Percentiles rank a stretch among this genome's conserved stretches.
Conservation (phyloP, 2,113 vertebrate genomes). For the Theristicus caerulescens region DNA sequence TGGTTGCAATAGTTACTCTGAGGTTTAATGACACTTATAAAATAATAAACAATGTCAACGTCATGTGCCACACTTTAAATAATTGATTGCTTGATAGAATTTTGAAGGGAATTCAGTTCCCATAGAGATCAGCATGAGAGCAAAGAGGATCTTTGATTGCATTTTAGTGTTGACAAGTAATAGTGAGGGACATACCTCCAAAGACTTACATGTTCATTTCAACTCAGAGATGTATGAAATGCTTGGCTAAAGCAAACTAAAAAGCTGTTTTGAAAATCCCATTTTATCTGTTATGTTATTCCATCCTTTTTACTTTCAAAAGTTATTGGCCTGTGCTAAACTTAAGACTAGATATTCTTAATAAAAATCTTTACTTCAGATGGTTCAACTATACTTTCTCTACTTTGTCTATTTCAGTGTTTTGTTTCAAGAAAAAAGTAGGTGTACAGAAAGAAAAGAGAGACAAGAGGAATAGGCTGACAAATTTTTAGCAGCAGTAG, state of each 20-base stretch:
- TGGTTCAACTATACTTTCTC: neutral
- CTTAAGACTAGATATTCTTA: neutral
- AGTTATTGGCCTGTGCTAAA: neutral
- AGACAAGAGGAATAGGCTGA: neutral
- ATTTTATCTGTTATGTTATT: neutral
- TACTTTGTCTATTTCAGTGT: neutral
- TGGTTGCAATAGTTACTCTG: neutral
- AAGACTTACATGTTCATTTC: neutral
- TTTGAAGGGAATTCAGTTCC: slow-evolving; percentile 2
- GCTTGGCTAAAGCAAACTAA: neutral
- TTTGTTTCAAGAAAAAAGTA: neutral
- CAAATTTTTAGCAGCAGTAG: neutral
- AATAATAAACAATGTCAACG: neutral
- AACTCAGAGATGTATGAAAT: neutral
- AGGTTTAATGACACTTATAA: neutral
- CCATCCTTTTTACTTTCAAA: neutral
- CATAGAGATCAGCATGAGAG: neutral
- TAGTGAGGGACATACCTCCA: neutral
- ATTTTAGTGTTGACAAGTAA: slow-evolving; percentile 19
- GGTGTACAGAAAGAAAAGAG: neutral
- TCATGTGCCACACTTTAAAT: slow-evolving; percentile 2
- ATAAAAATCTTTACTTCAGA: neutral
- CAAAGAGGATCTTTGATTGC: neutral
- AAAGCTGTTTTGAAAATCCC: neutral
- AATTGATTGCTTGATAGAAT: slow-evolving; percentile 23